Percentiles rank a stretch among this genome's conserved stretches.
These are phyloP conservation scores for Drosophila hydei DNA, from an alignment of 1,140 invertebrate species.

Conservation along the genomic window DNA sequence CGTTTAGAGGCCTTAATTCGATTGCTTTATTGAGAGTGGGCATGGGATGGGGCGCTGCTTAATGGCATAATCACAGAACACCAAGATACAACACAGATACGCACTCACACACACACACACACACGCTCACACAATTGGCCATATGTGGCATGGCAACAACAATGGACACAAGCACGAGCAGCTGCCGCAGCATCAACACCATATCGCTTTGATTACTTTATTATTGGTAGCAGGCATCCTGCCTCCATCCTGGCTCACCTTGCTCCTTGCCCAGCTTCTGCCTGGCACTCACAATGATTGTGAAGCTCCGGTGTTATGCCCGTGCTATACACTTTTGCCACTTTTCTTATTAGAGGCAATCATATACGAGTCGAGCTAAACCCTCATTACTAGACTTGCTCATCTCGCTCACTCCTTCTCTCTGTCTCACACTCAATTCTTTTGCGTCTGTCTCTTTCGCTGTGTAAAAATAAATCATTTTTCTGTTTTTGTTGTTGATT, in stretches of 20 bases:
- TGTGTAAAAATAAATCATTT: constrained; percentile 75
- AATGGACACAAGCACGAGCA: constrained; percentile 38
- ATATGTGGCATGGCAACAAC: constrained; percentile 67
- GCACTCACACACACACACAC: constrained; percentile 15
- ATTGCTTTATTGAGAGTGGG: constrained; percentile 43
- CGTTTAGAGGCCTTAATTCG: constrained; percentile 57
- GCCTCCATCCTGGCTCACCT: constrained; percentile 26
- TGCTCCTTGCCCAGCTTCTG: constrained; percentile 24
- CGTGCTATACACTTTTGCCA: constrained; percentile 40
- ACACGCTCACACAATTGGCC: constrained; percentile 18
- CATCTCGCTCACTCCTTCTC: neutral
- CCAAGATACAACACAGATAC: constrained; percentile 16
- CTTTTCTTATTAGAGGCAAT: constrained; percentile 80
- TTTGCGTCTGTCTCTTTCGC: constrained; percentile 7
- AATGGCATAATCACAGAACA: constrained; percentile 68
- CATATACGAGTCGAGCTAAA: constrained; percentile 44
- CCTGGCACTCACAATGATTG: constrained; percentile 60
- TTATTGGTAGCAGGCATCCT: constrained; percentile 66
- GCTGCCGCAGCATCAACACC: constrained; percentile 61
- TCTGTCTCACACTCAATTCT: neutral
- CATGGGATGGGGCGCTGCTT: constrained; percentile 34
- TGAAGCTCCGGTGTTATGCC: constrained; percentile 13
- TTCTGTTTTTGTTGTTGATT: constrained; percentile 83
- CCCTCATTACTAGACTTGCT: constrained; percentile 33
- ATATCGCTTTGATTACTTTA: constrained; percentile 81